phyloP scores from a whole-genome alignment of 2,113 vertebrate species.

The Hucho hucho region DNA sequence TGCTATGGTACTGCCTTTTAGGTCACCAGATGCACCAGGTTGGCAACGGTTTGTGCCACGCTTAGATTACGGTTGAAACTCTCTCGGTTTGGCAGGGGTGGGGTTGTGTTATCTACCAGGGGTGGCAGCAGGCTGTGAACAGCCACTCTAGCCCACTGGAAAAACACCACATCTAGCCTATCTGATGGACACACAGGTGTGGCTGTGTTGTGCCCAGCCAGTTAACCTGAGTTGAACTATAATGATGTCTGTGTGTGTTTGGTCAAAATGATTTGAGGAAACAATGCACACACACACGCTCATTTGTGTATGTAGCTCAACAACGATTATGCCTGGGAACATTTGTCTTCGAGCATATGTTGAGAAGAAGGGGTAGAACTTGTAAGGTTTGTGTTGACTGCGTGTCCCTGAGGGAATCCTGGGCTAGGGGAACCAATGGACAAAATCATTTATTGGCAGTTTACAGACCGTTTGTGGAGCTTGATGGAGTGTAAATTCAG shows the following conservation, averaged over 20 bases:
- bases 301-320: too few relatives aligned
- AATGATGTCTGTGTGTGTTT: not conserved
- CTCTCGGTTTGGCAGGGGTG: not conserved
- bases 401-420: too few relatives aligned
- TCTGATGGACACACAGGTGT: not conserved
- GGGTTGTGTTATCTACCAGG: constrained; percentile 9
- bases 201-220: not conserved
- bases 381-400: too few relatives aligned
- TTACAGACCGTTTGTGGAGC: too few relatives aligned
- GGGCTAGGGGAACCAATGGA: too few relatives aligned
- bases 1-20: not conserved
- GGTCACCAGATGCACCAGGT: constrained; percentile 1
- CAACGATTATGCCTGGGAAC: too few relatives aligned
- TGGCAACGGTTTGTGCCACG: not conserved
- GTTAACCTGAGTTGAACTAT: not conserved
- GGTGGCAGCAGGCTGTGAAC: not conserved
- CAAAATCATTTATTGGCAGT: too few relatives aligned
- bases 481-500: too few relatives aligned
- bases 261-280: too few relatives aligned
- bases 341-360: too few relatives aligned
- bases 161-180: not conserved
- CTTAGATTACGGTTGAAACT: not conserved
- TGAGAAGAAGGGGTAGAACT: too few relatives aligned
- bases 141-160: not conserved
- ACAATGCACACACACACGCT: too few relatives aligned